phyloP scores from a whole-genome alignment of 2,797 vertebrate species.

The Gambusia yucatana region DNA sequence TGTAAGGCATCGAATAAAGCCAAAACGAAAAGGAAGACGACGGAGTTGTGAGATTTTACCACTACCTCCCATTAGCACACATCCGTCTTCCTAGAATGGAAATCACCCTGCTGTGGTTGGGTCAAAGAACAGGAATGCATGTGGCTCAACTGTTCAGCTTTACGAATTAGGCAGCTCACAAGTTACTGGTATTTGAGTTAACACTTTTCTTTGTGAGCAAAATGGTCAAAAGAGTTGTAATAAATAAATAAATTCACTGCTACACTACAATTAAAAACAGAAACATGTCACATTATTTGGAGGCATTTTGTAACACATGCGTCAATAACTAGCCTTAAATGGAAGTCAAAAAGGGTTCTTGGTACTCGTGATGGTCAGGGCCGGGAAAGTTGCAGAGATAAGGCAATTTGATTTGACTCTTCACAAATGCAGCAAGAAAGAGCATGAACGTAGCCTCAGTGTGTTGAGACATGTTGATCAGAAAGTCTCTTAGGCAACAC shows the following conservation, averaged over 20 bases:
- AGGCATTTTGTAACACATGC: not conserved
- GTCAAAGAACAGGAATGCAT: conserved; percentile 2
- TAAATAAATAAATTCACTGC: not conserved
- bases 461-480: conserved; percentile 27
- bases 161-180: not conserved
- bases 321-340: not conserved
- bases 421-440: not conserved
- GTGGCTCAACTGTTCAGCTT: not conserved
- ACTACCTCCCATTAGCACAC: conserved; percentile 24
- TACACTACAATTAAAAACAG: not conserved
- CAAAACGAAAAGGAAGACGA: conserved; percentile 9
- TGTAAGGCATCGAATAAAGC: not conserved
- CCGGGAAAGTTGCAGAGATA: not conserved
- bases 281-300: not conserved
- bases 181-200: not conserved
- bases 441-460: conserved; percentile 9
- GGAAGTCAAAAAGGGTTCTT: not conserved
- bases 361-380: accelerated
- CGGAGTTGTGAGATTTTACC: conserved; percentile 4
- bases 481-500: conserved; percentile 23
- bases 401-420: not conserved
- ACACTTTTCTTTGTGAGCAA: not conserved
- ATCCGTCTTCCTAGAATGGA: conserved; percentile 18
- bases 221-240: not conserved
- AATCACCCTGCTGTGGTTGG: conserved; percentile 29